phyloP scores from a whole-genome alignment of 1,140 invertebrate species.

The Pachyrhynchus sulphureomaculatus region DNA sequence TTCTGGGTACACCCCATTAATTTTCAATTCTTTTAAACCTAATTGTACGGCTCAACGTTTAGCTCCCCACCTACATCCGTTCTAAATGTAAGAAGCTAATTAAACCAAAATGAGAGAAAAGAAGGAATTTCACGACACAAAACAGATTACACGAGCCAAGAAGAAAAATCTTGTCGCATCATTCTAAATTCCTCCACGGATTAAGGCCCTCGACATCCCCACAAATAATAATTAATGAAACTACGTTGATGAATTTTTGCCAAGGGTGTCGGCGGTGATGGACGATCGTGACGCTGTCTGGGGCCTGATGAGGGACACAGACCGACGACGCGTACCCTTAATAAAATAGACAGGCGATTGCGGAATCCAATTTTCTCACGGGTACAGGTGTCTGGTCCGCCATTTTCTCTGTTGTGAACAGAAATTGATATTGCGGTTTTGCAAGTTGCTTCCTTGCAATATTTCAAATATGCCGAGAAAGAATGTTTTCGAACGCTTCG shows the following conservation, averaged over 20 bases:
- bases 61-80: too few relatives aligned
- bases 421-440: slow-evolving; percentile 27
- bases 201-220: neutral
- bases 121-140: neutral
- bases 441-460: slow-evolving; percentile 18
- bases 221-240: slow-evolving; percentile 28
- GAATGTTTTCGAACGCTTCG: neutral
- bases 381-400: slow-evolving; percentile 22
- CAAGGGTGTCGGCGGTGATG: slow-evolving; percentile 13
- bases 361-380: slow-evolving; percentile 30
- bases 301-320: slow-evolving; percentile 15
- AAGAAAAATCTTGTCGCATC: slow-evolving; percentile 1
- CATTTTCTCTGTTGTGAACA: slow-evolving; percentile 19
- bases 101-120: too few relatives aligned
- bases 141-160: slow-evolving; percentile 1
- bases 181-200: neutral
- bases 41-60: too few relatives aligned
- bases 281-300: slow-evolving; percentile 20
- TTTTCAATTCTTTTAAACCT: too few relatives aligned
- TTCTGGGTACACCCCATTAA: too few relatives aligned
- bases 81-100: too few relatives aligned
- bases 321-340: slow-evolving; percentile 16
- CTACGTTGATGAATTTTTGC: slow-evolving; percentile 24
- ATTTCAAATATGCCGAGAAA: slow-evolving; percentile 20
- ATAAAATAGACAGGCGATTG: slow-evolving; percentile 29